phyloP scores from a whole-genome alignment of 92 coral and sea anemone species.

The Scolanthus callimorphus region DNA sequence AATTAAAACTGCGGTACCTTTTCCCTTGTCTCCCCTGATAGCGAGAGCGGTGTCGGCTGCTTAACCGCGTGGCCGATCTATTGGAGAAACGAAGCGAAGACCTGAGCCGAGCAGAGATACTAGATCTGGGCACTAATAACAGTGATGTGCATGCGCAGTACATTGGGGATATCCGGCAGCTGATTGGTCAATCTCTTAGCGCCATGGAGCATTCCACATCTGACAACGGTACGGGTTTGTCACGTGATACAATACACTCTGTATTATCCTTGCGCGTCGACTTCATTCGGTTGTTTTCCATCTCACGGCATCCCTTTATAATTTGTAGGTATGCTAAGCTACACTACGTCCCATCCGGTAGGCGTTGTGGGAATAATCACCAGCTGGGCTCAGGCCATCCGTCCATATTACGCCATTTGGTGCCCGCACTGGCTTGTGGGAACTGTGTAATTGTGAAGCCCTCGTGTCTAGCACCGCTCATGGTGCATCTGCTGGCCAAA shows the following conservation, averaged over 20 bases:
- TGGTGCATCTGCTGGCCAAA: constrained; percentile 53
- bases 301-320: no score
- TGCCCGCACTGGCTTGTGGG: constrained; percentile 60
- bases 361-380: constrained; percentile 58
- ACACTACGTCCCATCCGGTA: constrained; percentile 34
- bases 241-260: no score
- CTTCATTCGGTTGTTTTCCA: no score
- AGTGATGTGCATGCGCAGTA: constrained; percentile 31
- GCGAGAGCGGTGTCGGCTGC: constrained; percentile 27
- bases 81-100: constrained; percentile 51
- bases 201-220: constrained; percentile 33
- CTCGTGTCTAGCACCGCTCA: constrained; percentile 54
- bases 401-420: constrained; percentile 39
- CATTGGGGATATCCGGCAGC: constrained; percentile 18
- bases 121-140: constrained; percentile 50
- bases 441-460: constrained; percentile 57
- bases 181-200: constrained; percentile 38
- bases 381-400: constrained; percentile 50
- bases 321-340: constrained; percentile 41
- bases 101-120: constrained; percentile 44
- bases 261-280: no score
- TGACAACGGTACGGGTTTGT: constrained; percentile 34
- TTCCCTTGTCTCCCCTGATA: no score
- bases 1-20: no score
- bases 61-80: constrained; percentile 43